These are phyloP conservation scores for Epizoanthus stellaris DNA, from an alignment of 92 coral and sea anemone species.

Conservation along the genomic window DNA sequence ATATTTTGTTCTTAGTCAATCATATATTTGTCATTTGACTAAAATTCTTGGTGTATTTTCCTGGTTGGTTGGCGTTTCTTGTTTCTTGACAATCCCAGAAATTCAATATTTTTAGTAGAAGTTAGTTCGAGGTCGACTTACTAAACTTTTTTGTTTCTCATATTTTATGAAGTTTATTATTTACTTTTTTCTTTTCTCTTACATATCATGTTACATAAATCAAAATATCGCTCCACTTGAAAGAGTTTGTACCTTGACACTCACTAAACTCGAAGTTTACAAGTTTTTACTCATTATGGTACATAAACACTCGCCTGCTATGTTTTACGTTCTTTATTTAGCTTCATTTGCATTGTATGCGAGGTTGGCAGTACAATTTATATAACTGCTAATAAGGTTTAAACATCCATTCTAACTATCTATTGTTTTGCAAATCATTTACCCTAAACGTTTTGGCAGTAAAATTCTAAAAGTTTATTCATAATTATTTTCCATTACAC, in stretches of 20 bases:
- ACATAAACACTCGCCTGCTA: slow-evolving; percentile 3
- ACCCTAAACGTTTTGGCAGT: slow-evolving; percentile 8
- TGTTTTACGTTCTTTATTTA: background rate
- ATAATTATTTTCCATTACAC: slow-evolving; percentile 4
- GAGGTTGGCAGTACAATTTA: slow-evolving; percentile 14
- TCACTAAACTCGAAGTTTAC: background rate
- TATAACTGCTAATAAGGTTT: background rate
- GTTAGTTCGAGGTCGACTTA: no score
- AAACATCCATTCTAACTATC: background rate
- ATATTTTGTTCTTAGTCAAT: background rate
- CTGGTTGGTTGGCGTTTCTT: no score
- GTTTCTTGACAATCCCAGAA: no score
- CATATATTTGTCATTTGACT: background rate
- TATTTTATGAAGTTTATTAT: no score
- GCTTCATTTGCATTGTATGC: background rate
- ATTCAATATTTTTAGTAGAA: no score
- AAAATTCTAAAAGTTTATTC: background rate
- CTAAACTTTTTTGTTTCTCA: no score
- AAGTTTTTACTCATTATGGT: background rate
- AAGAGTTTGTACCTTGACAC: background rate
- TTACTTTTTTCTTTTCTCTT: no score
- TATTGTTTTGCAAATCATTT: slow-evolving; percentile 8
- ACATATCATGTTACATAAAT: background rate
- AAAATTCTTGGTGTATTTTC: no score
- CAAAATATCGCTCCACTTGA: background rate